Evolutionary conservation across 2,888 invertebrate genomes (phyloP), one percentile per base, ranked within the genome.

Genomic region (Listrodromus nycthemerus): DNA sequence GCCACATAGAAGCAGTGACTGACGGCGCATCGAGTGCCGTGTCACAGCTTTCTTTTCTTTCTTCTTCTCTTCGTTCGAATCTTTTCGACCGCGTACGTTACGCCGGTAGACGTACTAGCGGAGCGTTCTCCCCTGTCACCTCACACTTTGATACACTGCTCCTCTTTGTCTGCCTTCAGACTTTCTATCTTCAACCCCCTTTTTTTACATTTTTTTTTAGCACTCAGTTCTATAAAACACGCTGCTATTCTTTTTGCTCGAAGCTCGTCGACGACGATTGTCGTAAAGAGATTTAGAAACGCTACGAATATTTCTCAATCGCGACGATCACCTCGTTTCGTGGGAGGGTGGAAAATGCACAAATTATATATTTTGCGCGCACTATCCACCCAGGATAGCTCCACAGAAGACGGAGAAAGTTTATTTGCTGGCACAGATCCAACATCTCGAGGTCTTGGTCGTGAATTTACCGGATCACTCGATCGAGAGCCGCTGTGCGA

Each of bases 371-470:
- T 27, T 67, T 30, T 30, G 21, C 48, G 48, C 48, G 58, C 33
- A 67, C 48, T 41, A 67, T 69, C 21, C 55, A 10, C 55, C 2
- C 33, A 55, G 58, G 66, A 67, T 41, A 7, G 27, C 24, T n/a
- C 13, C 41, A 16, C 16, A 48, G 61, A 61, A 19, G 52, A 48
- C 30, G 48, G 58, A 80, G 52, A 67, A 76, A 76, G 76, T 76
- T 85, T 83, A 83, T 85, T 75, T 74, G 65, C 74, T 83, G 83
- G 80, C 83, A 50, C n/a, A 37, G 30, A 8, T 82, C 82, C 84
- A 84, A 82, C 58, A 45, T 61, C 63, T 77, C 19, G 63, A 58
- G 58, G 45, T 48, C 65, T 75, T 52, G 67, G 58, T 73, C 52
- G 33, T 52, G 61, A 30, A 52, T 80, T 73, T 61, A 21, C 73